Percentiles rank a stretch among this genome's conserved stretches.
These are phyloP conservation scores for Turritopsis dohrnii DNA, from an alignment of 30 jellyfish, hydroid and myxozoan genomes.

Conservation along the genomic window DNA sequence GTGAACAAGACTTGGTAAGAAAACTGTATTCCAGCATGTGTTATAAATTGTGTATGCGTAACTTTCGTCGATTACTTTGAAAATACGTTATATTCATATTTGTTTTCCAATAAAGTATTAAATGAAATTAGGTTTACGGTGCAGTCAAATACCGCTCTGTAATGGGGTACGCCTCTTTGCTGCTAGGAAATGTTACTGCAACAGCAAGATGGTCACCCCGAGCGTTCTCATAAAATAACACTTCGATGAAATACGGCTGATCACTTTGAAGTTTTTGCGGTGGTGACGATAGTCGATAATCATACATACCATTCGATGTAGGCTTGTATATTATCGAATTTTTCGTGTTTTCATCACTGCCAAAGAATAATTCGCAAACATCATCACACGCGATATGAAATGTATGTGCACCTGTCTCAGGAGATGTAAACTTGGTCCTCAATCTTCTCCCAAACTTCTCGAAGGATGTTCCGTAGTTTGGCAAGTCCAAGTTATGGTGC, in stretches of 20 bases:
- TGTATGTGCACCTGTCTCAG: not conserved
- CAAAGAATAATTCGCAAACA: not conserved
- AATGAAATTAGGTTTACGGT: no score
- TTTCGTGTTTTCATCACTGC: not conserved
- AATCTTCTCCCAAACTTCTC: not conserved
- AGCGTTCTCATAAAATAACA: slow-evolving; percentile 14
- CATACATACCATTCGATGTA: not conserved
- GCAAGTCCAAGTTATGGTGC: not conserved
- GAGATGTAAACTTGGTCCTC: not conserved
- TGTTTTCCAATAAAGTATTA: no score
- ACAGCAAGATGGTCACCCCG: slow-evolving; percentile 44
- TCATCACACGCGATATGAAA: not conserved
- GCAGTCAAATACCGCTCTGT: not conserved
- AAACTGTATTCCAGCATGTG: no score
- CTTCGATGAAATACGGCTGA: slow-evolving; percentile 37
- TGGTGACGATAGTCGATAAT: not conserved
- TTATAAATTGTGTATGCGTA: no score
- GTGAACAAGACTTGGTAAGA: no score
- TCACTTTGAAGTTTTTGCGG: slow-evolving; percentile 24
- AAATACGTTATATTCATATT: no score
- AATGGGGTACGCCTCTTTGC: slow-evolving; percentile 12
- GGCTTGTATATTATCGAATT: not conserved
- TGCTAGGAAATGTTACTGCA: slow-evolving; percentile 36
- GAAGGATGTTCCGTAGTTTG: not conserved
- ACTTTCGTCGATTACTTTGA: no score